Conservation (phyloP, 2,888 invertebrate species). For the Spodoptera littoralis region DNA sequence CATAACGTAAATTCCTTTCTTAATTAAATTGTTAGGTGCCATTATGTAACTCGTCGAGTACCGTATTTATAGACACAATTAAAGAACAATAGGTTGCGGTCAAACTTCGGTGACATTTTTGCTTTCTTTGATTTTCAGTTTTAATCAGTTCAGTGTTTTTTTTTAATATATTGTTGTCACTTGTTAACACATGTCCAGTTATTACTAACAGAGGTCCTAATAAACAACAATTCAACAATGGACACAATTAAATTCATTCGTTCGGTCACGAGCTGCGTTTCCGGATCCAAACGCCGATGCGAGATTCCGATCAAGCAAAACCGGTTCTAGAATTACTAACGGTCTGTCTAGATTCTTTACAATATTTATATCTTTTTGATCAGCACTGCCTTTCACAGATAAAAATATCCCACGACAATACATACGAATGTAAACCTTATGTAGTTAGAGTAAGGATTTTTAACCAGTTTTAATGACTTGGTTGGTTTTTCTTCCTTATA, state of each 20-base stretch:
- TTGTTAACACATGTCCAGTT: no score
- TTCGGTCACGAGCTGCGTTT: slow-evolving; percentile 49
- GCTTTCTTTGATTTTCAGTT: no score
- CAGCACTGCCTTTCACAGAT: slow-evolving; percentile 55
- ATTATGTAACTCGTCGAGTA: no score
- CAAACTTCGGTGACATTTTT: no score
- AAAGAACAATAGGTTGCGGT: no score
- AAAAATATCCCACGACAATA: slow-evolving; percentile 17
- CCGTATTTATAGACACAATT: no score
- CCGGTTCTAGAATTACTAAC: slow-evolving; percentile 66
- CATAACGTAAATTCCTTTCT: no score
- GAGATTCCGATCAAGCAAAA: slow-evolving; percentile 55
- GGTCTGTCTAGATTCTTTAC: slow-evolving; percentile 63
- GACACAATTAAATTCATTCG: slow-evolving; percentile 31
- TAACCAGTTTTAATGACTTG: background rate
- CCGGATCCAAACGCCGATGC: slow-evolving; percentile 54
- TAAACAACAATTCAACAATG: slow-evolving; percentile 23
- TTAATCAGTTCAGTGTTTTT: no score
- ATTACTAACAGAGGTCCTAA: background rate
- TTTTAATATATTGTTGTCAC: no score
- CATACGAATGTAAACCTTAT: slow-evolving; percentile 13
- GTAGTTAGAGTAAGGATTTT: background rate
- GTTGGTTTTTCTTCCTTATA: slow-evolving; percentile 23
- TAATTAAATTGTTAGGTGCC: no score
- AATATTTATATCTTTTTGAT: slow-evolving; percentile 60